Percentiles rank a stretch among this genome's conserved stretches.
Conservation (phyloP, 2,113 vertebrate species). For the Tetrao urogallus region DNA sequence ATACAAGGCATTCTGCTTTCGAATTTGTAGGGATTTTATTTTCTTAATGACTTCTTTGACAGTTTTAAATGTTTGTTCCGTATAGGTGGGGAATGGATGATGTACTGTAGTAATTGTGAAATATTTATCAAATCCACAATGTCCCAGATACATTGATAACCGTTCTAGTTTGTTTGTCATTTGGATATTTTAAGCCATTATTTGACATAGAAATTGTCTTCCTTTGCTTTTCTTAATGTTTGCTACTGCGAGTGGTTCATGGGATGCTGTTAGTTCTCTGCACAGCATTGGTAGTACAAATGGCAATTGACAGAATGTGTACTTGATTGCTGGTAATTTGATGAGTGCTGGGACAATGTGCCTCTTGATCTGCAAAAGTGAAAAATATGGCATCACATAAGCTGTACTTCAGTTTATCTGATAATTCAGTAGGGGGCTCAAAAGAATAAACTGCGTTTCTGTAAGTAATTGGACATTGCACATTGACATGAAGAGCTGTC, state of each 20-base stretch:
- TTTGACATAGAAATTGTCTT: background rate
- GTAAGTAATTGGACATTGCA: background rate
- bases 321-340: background rate
- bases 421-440: background rate
- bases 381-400: background rate
- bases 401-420: background rate
- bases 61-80: background rate
- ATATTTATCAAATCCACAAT: background rate
- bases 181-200: background rate
- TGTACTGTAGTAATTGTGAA: background rate
- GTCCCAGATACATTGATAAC: background rate
- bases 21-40: background rate
- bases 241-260: background rate
- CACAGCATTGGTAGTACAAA: background rate
- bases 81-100: background rate
- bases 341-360: background rate
- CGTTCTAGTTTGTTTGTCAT: background rate
- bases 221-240: background rate
- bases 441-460: background rate
- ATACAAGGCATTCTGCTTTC: background rate
- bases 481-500: background rate
- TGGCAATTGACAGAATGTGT: background rate
- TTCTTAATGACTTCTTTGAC: background rate
- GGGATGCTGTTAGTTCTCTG: background rate
- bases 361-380: background rate